Evolutionary conservation across 2,113 vertebrate species (phyloP).

Genomic region (Stegastes partitus): DNA sequence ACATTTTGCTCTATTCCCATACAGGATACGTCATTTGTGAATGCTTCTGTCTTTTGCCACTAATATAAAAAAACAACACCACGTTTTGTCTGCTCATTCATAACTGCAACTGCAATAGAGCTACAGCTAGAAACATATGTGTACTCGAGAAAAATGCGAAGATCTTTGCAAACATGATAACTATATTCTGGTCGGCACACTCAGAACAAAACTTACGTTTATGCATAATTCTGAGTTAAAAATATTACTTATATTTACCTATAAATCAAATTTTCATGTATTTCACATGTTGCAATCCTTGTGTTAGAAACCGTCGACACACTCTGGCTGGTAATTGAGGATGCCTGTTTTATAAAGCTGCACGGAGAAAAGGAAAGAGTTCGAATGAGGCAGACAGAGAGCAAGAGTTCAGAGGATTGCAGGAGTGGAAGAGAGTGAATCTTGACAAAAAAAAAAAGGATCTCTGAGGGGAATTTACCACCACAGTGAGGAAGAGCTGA

Average conservation of each 20-base stretch:
- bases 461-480: conserved; percentile 54
- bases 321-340: not conserved
- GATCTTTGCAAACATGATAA: not conserved
- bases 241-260: not conserved
- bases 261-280: not conserved
- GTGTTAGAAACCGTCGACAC: not conserved
- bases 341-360: not conserved
- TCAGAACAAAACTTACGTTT: not conserved
- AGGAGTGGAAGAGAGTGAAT: conserved; percentile 22
- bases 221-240: not conserved
- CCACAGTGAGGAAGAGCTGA: conserved; percentile 33
- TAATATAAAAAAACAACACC: not conserved
- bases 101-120: not conserved
- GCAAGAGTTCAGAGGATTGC: conserved; percentile 25
- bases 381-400: not conserved
- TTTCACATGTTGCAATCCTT: not conserved
- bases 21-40: not conserved
- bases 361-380: not conserved
- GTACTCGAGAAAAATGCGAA: not conserved
- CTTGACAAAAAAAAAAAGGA: conserved; percentile 36
- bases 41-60: not conserved
- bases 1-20: not conserved
- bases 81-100: not conserved
- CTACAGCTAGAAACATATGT: not conserved
- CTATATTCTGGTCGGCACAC: not conserved